These are phyloP conservation scores for Microplitis manilae DNA, from an alignment of 2,888 invertebrate species.

Conservation along the genomic window DNA sequence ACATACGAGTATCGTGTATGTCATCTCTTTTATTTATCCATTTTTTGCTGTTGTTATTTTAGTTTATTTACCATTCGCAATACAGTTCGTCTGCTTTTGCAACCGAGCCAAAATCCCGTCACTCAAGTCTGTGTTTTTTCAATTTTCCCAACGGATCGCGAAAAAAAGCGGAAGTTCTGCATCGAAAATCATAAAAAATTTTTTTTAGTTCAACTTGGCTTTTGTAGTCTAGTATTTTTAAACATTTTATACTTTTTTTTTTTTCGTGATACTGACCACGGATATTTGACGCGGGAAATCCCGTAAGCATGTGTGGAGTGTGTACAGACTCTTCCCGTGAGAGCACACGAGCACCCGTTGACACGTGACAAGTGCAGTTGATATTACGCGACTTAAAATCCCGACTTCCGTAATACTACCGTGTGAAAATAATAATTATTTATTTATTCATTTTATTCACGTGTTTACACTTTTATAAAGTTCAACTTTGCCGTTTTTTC, in stretches of 20 bases:
- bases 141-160: constrained; percentile 3
- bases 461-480: not conserved
- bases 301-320: not conserved
- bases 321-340: not conserved
- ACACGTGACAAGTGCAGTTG: not conserved
- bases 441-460: not conserved
- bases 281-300: constrained; percentile 15
- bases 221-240: not conserved
- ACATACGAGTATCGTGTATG: not conserved
- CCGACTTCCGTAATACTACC: not conserved
- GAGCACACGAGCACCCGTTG: not conserved
- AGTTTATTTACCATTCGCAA: not conserved
- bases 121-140: constrained; percentile 10
- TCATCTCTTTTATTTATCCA: constrained; percentile 19
- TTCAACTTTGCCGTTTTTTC: not conserved
- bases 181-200: constrained; percentile 1
- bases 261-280: not conserved
- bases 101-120: constrained; percentile 6
- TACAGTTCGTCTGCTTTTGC: not conserved
- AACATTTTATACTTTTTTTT: not conserved
- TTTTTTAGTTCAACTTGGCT: not conserved
- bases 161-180: constrained; percentile 23
- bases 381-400: not conserved
- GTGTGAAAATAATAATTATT: not conserved
- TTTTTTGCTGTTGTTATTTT: constrained; percentile 17